These are phyloP conservation scores for Sinocyclocheilus rhinocerous DNA, from an alignment of 2,113 vertebrate species.

Conservation along the genomic window DNA sequence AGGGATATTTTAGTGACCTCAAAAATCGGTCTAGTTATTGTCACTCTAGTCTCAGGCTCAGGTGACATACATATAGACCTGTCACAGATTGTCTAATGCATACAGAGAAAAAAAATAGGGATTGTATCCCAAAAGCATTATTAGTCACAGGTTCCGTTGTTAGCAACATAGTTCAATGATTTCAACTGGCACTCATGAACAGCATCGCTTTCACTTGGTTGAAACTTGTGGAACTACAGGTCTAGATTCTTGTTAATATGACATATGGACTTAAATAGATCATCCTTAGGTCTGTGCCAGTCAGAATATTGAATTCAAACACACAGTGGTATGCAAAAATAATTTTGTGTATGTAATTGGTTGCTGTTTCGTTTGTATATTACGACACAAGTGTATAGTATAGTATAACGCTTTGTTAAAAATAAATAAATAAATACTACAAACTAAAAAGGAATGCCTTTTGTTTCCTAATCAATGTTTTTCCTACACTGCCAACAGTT, in stretches of 20 bases:
- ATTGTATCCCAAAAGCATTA: neutral
- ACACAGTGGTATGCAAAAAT: no score
- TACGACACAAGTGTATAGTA: no score
- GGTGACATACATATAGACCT: neutral
- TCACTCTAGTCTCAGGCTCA: neutral
- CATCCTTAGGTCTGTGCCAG: no score
- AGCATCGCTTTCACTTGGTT: neutral
- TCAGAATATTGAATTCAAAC: no score
- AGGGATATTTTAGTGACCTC: neutral
- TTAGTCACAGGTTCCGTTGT: neutral
- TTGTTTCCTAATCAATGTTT: no score
- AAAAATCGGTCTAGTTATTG: neutral
- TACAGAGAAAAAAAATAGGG: no score
- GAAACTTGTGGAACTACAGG: neutral
- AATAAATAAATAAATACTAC: no score
- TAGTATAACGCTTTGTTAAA: no score
- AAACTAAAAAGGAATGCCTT: no score
- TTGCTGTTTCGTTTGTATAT: no score
- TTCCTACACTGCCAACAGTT: no score
- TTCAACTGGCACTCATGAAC: neutral
- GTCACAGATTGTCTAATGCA: neutral
- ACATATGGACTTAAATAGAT: neutral
- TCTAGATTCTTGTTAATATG: neutral
- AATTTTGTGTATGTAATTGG: no score
- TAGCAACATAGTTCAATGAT: neutral